These are phyloP conservation scores for Actinopyga echinites DNA, from an alignment of 53 echinoderm and acorn worm genomes.

Conservation along the genomic window DNA sequence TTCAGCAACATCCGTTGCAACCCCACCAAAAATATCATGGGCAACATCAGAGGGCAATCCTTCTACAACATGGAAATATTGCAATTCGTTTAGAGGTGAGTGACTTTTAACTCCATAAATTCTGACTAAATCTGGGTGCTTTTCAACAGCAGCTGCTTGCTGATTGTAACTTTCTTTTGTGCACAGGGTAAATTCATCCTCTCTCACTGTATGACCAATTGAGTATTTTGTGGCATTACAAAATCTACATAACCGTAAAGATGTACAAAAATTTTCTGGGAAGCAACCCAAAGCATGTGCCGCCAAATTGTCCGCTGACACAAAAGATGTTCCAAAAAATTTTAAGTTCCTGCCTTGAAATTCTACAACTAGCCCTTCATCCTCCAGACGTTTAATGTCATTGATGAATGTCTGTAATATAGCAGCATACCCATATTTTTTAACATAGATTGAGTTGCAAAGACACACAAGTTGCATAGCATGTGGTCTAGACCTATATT, in stretches of 20 bases:
- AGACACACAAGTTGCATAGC: slow-evolving; percentile 33
- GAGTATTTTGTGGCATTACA: slow-evolving; percentile 15
- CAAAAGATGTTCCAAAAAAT: slow-evolving; percentile 40
- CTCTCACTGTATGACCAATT: neutral
- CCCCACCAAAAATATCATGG: slow-evolving; percentile 19
- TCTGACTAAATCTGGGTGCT: neutral
- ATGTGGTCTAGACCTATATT: slow-evolving; percentile 27
- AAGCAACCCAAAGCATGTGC: slow-evolving; percentile 34
- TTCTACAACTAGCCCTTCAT: neutral
- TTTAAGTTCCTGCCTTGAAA: neutral
- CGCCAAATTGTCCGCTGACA: slow-evolving; percentile 48
- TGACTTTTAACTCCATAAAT: slow-evolving; percentile 37
- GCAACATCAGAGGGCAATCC: slow-evolving; percentile 44
- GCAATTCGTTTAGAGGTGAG: slow-evolving; percentile 30
- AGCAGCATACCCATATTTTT: slow-evolving; percentile 5
- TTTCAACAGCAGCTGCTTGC: neutral
- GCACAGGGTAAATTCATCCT: neutral
- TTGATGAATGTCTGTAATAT: neutral
- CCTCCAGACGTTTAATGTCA: neutral
- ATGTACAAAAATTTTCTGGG: slow-evolving; percentile 17
- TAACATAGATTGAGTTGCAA: slow-evolving; percentile 17
- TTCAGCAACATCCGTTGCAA: neutral
- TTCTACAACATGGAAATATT: slow-evolving; percentile 46
- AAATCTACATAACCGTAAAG: slow-evolving; percentile 38
- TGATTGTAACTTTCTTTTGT: neutral